These are phyloP conservation scores for Lerema accius DNA, from an alignment of 1,140 invertebrate species.

Conservation along the genomic window DNA sequence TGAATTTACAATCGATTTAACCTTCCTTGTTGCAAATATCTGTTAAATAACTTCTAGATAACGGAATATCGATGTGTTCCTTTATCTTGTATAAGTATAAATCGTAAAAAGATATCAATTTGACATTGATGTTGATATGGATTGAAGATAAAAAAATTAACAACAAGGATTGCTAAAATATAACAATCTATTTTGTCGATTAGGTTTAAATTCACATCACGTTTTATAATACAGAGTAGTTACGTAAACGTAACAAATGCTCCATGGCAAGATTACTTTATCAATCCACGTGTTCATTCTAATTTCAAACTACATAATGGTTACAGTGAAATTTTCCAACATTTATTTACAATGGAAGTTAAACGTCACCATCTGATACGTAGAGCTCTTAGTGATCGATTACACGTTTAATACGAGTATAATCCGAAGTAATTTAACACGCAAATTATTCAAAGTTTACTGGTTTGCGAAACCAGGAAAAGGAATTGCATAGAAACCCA, in stretches of 20 bases:
- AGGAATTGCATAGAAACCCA: constrained; percentile 49
- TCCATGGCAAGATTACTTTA: neutral
- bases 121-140: constrained; percentile 14
- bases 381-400: no score
- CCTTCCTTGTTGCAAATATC: neutral
- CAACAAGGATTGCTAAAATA: neutral
- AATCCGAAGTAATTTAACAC: constrained; percentile 23
- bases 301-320: neutral
- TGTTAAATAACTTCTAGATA: neutral
- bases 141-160: neutral
- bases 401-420: no score
- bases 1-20: neutral
- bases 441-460: constrained; percentile 36
- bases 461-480: constrained; percentile 53
- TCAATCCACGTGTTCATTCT: constrained; percentile 4
- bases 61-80: neutral
- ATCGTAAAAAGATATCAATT: constrained; percentile 4
- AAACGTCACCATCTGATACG: neutral
- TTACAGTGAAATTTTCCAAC: neutral
- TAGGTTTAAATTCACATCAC: neutral
- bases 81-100: constrained; percentile 5
- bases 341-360: neutral
- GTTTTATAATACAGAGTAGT: neutral
- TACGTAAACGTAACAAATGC: neutral
- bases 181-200: neutral